A percentile compares a stretch with the other conserved stretches of the same genome.
Conservation (phyloP, 1,140 invertebrate genomes). For the Maniola jurtina region DNA sequence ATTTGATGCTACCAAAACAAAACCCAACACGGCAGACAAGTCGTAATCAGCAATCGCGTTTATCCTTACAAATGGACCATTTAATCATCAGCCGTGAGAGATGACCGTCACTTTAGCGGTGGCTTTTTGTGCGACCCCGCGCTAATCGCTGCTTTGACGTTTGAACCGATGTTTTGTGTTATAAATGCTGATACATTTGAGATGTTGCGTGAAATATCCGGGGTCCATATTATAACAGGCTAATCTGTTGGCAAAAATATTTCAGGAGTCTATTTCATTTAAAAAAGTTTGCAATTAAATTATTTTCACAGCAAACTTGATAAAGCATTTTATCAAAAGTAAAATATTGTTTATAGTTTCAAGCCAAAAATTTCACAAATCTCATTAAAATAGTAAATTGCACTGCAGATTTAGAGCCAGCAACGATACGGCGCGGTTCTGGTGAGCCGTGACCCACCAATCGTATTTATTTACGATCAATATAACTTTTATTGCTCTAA, state of each 20-base stretch:
- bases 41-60: conserved; percentile 15
- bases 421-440: neutral
- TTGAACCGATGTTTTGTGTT: conserved; percentile 14
- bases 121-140: conserved; percentile 23
- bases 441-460: neutral
- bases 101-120: conserved; percentile 12
- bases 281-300: too few species aligned
- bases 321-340: too few species aligned
- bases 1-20: neutral
- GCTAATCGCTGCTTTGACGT: conserved; percentile 23
- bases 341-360: neutral
- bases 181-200: conserved; percentile 14
- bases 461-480: conserved; percentile 25
- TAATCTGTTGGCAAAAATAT: neutral
- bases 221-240: neutral
- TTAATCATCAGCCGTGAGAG: conserved; percentile 15
- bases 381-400: neutral
- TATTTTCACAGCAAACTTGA: too few species aligned
- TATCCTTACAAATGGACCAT: conserved; percentile 40
- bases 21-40: conserved; percentile 14
- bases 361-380: neutral
- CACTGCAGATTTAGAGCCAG: neutral
- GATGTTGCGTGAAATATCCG: too few species aligned
- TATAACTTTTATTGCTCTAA: conserved; percentile 46
- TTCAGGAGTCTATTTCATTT: too few species aligned